These are phyloP conservation scores for Diadophis punctatus DNA, from an alignment of 2,113 vertebrate genomes.

Conservation along the genomic window DNA sequence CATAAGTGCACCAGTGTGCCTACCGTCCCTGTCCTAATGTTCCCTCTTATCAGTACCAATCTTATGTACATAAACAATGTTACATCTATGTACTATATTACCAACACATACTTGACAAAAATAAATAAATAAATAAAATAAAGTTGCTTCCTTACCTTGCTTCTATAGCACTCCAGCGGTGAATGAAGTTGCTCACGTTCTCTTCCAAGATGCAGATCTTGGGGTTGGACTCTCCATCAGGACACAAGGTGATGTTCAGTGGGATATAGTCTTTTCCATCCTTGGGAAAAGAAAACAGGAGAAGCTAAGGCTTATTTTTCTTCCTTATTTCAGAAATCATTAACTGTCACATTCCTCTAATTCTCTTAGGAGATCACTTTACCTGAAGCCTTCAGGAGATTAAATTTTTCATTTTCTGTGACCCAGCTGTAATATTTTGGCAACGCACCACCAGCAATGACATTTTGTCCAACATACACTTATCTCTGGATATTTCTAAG, in stretches of 20 bases:
- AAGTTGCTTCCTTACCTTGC: constrained; percentile 72
- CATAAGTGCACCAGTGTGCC: no score
- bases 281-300: constrained; percentile 55
- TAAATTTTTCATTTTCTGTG: neutral
- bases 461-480: neutral
- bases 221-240: constrained; percentile 67
- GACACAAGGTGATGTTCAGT: constrained; percentile 83
- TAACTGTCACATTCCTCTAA: neutral
- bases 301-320: neutral
- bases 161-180: constrained; percentile 74
- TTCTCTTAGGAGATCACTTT: neutral
- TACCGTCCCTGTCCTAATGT: no score
- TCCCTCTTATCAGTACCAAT: no score
- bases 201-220: constrained; percentile 68
- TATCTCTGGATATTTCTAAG: no score
- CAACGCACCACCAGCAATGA: neutral
- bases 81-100: no score
- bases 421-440: neutral
- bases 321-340: neutral
- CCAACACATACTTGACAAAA: no score
- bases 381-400: neutral
- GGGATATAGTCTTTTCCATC: constrained; percentile 95
- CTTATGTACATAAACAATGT: no score
- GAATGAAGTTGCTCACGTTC: constrained; percentile 63
- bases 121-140: no score